Conservation (phyloP, 2,797 vertebrate species). For the Oreochromis mossambicus region DNA sequence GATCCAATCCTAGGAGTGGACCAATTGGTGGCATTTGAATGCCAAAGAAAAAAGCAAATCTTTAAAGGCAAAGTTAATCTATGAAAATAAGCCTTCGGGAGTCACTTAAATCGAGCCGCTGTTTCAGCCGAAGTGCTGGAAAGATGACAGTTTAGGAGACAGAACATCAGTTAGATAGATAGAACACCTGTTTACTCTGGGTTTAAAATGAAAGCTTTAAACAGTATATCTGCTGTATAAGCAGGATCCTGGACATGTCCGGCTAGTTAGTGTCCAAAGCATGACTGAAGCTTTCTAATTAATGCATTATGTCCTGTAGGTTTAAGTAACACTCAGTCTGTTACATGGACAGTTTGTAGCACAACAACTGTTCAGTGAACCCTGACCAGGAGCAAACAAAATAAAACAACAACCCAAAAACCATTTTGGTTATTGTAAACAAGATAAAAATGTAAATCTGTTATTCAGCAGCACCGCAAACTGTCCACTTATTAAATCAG, state of each 20-base stretch:
- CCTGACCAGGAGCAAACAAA: neutral
- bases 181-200: neutral
- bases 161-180: neutral
- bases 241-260: neutral
- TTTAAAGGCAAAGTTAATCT: neutral
- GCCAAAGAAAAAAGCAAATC: neutral
- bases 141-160: neutral
- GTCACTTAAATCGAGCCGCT: neutral
- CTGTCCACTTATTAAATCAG: neutral
- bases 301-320: neutral
- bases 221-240: neutral
- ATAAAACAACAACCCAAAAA: neutral
- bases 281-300: neutral
- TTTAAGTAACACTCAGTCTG: neutral
- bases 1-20: accelerated
- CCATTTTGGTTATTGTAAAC: neutral
- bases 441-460: neutral
- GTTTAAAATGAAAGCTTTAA: neutral
- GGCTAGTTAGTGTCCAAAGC: neutral
- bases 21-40: neutral
- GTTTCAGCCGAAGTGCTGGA: neutral
- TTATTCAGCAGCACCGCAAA: neutral
- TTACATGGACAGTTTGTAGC: neutral
- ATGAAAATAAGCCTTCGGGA: neutral
- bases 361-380: neutral